A percentile compares a stretch with the other conserved stretches of the same genome.
Conservation (phyloP, 64 coral and sea anemone species). For the Pocillopora damicornis region DNA sequence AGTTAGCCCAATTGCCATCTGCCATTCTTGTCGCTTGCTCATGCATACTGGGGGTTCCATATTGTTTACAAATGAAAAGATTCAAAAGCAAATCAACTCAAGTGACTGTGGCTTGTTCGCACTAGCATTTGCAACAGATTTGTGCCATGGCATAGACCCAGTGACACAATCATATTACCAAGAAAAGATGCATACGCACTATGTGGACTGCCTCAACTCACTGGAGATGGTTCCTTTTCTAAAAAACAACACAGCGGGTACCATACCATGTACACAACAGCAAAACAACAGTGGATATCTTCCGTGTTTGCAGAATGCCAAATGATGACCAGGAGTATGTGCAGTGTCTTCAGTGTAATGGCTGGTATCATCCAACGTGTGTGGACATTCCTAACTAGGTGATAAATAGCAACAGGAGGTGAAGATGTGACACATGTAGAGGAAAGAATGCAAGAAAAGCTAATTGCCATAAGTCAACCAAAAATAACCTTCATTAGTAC, state of each 20-base stretch:
- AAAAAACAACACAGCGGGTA: constrained; percentile 37
- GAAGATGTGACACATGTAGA: constrained; percentile 16
- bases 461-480: not conserved
- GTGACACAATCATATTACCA: constrained; percentile 59
- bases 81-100: constrained; percentile 44
- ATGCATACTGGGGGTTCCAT: constrained; percentile 35
- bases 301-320: constrained; percentile 29
- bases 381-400: constrained; percentile 23
- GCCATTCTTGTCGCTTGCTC: constrained; percentile 48
- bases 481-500: too few species aligned
- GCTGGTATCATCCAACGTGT: constrained; percentile 51
- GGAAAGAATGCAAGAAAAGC: not conserved
- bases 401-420: constrained; percentile 10
- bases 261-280: constrained; percentile 8
- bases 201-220: constrained; percentile 37
- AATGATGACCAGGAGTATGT: constrained; percentile 49
- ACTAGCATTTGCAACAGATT: too few species aligned
- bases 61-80: constrained; percentile 56
- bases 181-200: constrained; percentile 45
- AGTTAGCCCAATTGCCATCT: constrained; percentile 29
- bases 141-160: constrained; percentile 42
- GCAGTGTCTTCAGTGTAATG: constrained; percentile 24
- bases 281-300: constrained; percentile 28
- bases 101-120: constrained; percentile 60
- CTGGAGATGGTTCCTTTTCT: constrained; percentile 47